A percentile compares a stretch with the other conserved stretches of the same genome.
Evolutionary conservation across 2,797 vertebrate species (phyloP).

Genomic region (Gambusia yucatana): DNA sequence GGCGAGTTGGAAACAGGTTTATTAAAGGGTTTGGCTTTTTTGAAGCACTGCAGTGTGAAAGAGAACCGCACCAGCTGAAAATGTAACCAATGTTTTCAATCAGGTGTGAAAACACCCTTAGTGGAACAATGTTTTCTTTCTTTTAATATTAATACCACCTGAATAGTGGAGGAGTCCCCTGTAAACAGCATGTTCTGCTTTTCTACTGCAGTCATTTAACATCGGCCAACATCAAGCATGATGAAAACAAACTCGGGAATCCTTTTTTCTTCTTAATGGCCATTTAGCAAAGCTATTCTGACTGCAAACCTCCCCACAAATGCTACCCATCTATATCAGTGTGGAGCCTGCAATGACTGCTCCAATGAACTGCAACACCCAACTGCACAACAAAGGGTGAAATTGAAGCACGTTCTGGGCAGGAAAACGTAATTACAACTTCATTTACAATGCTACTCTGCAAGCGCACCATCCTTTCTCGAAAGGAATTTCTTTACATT

Average conservation of each 20-base stretch:
- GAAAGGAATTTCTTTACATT: not conserved
- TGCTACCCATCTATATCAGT: not conserved
- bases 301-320: not conserved
- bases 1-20: no score
- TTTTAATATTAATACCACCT: not conserved
- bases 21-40: no score
- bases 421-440: not conserved
- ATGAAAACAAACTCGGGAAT: not conserved
- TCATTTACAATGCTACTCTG: not conserved
- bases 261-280: not conserved
- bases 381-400: not conserved
- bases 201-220: not conserved
- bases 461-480: not conserved
- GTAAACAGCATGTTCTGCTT: not conserved
- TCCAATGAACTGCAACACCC: not conserved
- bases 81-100: no score
- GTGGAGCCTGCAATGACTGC: not conserved
- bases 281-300: not conserved
- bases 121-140: not conserved
- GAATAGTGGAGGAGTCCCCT: no score
- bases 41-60: no score
- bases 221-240: not conserved
- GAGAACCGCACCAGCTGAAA: no score
- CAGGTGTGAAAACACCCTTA: no score
- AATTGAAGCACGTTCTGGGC: not conserved